Evolutionary conservation across 2,888 invertebrate species (phyloP).

Genomic region (Rotaria sp.): DNA sequence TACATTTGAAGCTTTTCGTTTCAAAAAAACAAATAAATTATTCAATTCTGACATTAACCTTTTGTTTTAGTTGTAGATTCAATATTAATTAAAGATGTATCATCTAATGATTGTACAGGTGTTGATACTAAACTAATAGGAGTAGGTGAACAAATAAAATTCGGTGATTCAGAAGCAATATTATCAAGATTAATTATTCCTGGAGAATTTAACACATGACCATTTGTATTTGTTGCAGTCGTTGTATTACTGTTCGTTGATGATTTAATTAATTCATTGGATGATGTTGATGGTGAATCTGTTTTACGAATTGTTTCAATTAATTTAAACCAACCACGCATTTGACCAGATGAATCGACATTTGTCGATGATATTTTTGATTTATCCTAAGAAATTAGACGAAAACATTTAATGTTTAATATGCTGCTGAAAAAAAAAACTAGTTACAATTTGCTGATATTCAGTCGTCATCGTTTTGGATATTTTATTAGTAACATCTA

Average conservation of each 20-base stretch:
- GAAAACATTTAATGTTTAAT: not conserved
- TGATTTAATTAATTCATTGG: not conserved
- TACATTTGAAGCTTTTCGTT: too few relatives aligned
- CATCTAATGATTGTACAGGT: not conserved
- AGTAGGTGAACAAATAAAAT: not conserved
- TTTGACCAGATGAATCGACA: not conserved
- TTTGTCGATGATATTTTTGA: not conserved
- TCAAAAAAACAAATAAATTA: too few relatives aligned
- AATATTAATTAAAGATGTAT: not conserved
- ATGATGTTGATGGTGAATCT: not conserved
- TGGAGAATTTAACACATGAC: not conserved
- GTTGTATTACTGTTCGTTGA: not conserved
- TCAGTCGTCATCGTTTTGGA: not conserved
- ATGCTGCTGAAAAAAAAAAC: not conserved
- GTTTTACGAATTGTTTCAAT: slow-evolving; percentile 18
- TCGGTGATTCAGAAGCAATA: not conserved
- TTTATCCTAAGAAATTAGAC: not conserved
- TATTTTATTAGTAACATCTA: not conserved
- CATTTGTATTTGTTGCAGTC: not conserved
- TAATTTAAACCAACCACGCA: slow-evolving; percentile 21
- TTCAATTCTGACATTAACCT: not conserved
- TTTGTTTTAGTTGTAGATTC: not conserved
- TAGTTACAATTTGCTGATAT: not conserved
- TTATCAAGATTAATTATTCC: not conserved
- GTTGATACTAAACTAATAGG: not conserved